Conservation (phyloP, 2,797 vertebrate species). For the Bufotes viridis region DNA sequence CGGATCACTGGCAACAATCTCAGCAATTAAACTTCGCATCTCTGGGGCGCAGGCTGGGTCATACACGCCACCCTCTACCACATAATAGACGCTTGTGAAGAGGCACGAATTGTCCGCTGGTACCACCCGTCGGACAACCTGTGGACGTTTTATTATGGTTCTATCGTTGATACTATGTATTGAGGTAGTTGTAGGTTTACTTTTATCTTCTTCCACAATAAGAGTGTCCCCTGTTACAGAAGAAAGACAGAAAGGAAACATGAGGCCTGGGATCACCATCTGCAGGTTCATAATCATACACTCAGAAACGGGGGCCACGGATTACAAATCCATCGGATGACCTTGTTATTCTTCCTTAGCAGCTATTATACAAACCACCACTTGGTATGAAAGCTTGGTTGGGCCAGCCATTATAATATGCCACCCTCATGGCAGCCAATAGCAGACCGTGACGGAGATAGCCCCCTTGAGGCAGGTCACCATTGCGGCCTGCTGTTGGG, state of each 20-base stretch:
- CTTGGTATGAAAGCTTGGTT: too few species aligned
- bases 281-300: background rate
- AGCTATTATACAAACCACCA: too few species aligned
- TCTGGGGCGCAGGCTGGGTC: constrained; percentile 87
- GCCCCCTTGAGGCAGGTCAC: too few species aligned
- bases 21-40: constrained; percentile 92
- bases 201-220: constrained; percentile 93
- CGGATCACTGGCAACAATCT: constrained; percentile 91
- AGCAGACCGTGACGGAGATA: too few species aligned
- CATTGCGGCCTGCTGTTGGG: too few species aligned
- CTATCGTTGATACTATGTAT: constrained; percentile 74
- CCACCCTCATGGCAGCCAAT: too few species aligned
- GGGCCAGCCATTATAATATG: too few species aligned
- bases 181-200: constrained; percentile 76
- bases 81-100: constrained; percentile 94
- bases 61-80: constrained; percentile 91
- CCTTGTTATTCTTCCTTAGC: too few species aligned
- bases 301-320: too few species aligned
- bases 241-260: constrained; percentile 27
- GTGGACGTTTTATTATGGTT: constrained; percentile 66
- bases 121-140: constrained; percentile 83
- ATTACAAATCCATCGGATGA: too few species aligned
- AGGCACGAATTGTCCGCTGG: constrained; percentile 98
- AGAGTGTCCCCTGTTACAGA: constrained; percentile 88
- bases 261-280: background rate